Evolutionary conservation across 1,140 invertebrate species (phyloP).

Genomic region (Melanaphis sacchari): DNA sequence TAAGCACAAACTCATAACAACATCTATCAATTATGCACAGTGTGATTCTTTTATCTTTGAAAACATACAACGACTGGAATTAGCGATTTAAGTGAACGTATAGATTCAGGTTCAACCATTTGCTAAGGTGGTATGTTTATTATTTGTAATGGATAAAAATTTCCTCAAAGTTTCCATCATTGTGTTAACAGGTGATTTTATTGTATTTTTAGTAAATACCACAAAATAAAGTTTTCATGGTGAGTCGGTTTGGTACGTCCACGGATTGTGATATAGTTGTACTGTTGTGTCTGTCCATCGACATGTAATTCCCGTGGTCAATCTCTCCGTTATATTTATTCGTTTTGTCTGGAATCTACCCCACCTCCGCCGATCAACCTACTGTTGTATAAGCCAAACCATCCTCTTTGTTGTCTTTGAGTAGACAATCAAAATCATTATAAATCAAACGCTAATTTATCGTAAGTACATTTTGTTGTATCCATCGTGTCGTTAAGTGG

Average conservation of each 20-base stretch:
- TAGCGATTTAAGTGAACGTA: not conserved
- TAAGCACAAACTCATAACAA: too few species aligned
- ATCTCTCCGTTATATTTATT: not conserved
- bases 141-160: too few species aligned
- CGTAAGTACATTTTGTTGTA: not conserved
- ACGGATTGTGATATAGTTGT: not conserved
- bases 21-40: not conserved
- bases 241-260: not conserved
- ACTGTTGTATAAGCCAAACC: constrained; percentile 44
- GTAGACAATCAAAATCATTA: not conserved
- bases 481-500: not conserved
- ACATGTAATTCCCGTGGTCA: not conserved
- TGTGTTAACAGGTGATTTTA: not conserved
- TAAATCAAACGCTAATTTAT: not conserved
- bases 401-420: not conserved
- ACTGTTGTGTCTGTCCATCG: not conserved
- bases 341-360: constrained; percentile 8
- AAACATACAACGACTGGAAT: not conserved
- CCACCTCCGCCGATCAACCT: not conserved
- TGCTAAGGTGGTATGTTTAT: not conserved
- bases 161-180: too few species aligned
- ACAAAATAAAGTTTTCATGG: not conserved
- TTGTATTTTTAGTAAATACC: not conserved
- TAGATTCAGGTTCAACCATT: too few species aligned
- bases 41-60: not conserved